Evolutionary conservation across 1,140 invertebrate genomes (phyloP).

Genomic region (Heliconius eleuchia): DNA sequence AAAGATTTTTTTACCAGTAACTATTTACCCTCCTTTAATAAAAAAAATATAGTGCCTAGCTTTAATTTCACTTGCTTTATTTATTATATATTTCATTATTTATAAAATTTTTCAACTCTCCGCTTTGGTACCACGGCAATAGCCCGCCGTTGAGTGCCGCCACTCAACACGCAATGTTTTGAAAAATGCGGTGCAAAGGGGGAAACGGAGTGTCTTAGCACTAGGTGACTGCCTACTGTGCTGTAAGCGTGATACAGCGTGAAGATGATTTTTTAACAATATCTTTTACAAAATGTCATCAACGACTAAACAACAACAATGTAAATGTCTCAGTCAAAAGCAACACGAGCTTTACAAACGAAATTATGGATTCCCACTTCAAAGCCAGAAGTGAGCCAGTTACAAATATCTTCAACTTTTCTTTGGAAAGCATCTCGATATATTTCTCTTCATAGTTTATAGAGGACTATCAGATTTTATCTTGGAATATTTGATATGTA

Average conservation of each 20-base stretch:
- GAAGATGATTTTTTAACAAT: not conserved
- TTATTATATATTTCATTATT: too few relatives aligned
- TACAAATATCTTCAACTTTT: constrained; percentile 29
- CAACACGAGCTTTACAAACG: constrained; percentile 21
- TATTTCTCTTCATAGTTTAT: constrained; percentile 28
- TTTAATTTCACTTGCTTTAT: too few relatives aligned
- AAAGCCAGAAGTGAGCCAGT: constrained; percentile 24
- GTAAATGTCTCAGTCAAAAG: constrained; percentile 16
- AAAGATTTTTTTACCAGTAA: not conserved
- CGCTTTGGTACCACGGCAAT: too few relatives aligned
- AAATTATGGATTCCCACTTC: constrained; percentile 32
- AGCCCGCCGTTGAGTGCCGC: too few relatives aligned
- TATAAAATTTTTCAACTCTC: too few relatives aligned
- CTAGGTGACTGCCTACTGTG: too few relatives aligned
- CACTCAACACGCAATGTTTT: too few relatives aligned
- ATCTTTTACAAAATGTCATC: not conserved
- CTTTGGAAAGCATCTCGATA: constrained; percentile 25
- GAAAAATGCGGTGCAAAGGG: too few relatives aligned
- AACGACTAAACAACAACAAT: not conserved
- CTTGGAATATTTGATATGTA: constrained; percentile 22
- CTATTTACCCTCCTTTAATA: too few relatives aligned
- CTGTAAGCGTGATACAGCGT: too few relatives aligned
- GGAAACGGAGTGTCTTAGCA: too few relatives aligned
- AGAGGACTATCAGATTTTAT: constrained; percentile 29
- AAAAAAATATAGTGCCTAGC: too few relatives aligned